Percentiles rank a stretch among this genome's conserved stretches.
Conservation (phyloP, 2,797 vertebrate genomes). For the Anableps anableps region DNA sequence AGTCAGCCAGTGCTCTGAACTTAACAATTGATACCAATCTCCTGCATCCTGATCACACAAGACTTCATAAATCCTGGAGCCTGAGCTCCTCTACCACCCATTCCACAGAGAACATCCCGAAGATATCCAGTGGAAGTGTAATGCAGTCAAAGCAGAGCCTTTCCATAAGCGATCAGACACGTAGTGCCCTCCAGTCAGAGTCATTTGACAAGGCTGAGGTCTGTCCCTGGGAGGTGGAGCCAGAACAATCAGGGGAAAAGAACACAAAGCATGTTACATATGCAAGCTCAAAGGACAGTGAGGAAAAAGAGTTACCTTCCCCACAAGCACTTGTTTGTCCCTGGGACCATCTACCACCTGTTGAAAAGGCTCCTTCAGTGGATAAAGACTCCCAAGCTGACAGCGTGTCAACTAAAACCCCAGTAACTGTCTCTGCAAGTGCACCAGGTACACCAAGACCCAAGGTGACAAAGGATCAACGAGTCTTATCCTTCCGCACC, state of each 20-base stretch:
- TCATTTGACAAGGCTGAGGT: constrained; percentile 75
- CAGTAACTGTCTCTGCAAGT: constrained; percentile 73
- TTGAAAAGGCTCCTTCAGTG: constrained; percentile 42
- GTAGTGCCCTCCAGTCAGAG: constrained; percentile 75
- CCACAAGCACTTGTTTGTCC: constrained; percentile 61
- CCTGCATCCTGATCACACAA: constrained; percentile 74
- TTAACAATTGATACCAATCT: constrained; percentile 82
- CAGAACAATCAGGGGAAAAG: constrained; percentile 55
- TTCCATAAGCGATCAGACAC: constrained; percentile 79
- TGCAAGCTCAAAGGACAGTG: constrained; percentile 74
- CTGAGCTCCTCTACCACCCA: constrained; percentile 65
- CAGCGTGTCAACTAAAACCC: constrained; percentile 57
- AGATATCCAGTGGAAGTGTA: constrained; percentile 58
- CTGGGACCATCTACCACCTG: constrained; percentile 60
- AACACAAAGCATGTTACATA: constrained; percentile 85
- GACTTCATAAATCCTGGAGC: constrained; percentile 91
- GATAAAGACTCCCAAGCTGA: constrained; percentile 59
- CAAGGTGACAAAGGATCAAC: constrained; percentile 67
- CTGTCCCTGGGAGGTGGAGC: constrained; percentile 74
- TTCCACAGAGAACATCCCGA: constrained; percentile 75
- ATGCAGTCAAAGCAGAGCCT: constrained; percentile 61
- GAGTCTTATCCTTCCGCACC: constrained; percentile 73
- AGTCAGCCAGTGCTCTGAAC: constrained; percentile 93
- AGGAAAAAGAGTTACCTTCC: constrained; percentile 60
- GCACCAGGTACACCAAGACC: constrained; percentile 77